A percentile compares a stretch with the other conserved stretches of the same genome.
These are phyloP conservation scores for Hoplodrina ambigua DNA, from an alignment of 2,888 invertebrate species.

Conservation along the genomic window DNA sequence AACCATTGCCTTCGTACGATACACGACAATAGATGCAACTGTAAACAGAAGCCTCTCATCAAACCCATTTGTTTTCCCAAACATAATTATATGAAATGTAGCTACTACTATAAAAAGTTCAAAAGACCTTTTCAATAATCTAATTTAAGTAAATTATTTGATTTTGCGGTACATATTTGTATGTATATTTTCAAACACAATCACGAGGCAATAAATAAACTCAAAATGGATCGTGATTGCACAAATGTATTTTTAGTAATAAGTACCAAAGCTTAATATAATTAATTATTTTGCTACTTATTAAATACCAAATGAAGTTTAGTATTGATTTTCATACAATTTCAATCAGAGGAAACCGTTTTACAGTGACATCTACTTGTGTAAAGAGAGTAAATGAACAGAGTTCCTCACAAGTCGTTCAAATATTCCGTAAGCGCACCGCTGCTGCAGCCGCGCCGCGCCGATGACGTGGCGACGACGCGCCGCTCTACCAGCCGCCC, in stretches of 20 bases:
- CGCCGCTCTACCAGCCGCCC: constrained; percentile 70
- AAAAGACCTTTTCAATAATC: too few relatives aligned
- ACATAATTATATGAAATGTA: neutral
- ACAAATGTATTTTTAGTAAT: neutral
- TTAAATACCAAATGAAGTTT: constrained; percentile 4
- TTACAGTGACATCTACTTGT: constrained; percentile 72
- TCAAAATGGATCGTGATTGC: neutral
- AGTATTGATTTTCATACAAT: constrained; percentile 56
- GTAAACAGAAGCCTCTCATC: neutral
- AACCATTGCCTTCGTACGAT: constrained; percentile 45
- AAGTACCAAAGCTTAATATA: neutral
- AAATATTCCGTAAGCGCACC: constrained; percentile 81
- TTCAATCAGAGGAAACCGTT: constrained; percentile 77
- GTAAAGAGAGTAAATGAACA: constrained; percentile 84
- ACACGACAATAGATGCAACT: constrained; percentile 37
- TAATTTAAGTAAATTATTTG: too few relatives aligned
- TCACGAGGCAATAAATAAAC: neutral
- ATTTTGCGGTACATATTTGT: too few relatives aligned
- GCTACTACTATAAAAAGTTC: too few relatives aligned
- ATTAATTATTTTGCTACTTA: neutral
- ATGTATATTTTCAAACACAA: neutral
- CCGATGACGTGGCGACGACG: constrained; percentile 61
- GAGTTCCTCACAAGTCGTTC: constrained; percentile 83
- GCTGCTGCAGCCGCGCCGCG: constrained; percentile 60
- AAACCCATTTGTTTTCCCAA: neutral